Conservation (phyloP, 2,888 invertebrate species). For the Stenodema calcarata region DNA sequence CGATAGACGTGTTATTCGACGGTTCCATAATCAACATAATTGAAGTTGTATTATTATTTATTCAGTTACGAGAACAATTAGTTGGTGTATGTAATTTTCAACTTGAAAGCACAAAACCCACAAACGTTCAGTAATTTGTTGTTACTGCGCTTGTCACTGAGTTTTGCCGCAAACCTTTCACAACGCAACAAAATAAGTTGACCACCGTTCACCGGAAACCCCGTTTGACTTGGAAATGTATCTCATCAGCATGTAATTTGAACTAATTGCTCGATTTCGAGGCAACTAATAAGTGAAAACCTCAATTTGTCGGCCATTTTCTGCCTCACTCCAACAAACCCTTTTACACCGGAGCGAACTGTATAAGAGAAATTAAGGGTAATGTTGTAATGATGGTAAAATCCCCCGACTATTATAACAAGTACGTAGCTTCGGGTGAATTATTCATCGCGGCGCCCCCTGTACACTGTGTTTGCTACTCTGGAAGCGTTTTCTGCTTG, state of each 20-base stretch:
- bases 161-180: not conserved
- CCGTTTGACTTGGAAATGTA: not conserved
- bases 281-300: not conserved
- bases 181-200: not conserved
- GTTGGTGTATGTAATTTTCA: too few relatives aligned
- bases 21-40: too few relatives aligned
- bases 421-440: not conserved
- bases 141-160: not conserved
- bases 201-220: not conserved
- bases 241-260: not conserved
- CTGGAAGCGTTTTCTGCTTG: not conserved
- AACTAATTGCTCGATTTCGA: not conserved
- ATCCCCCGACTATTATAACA: not conserved
- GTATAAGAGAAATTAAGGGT: not conserved
- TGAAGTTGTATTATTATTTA: too few relatives aligned
- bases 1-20: too few relatives aligned
- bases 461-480: not conserved
- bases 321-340: not conserved
- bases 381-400: not conserved
- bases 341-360: too few relatives aligned
- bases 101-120: too few relatives aligned
- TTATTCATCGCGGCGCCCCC: not conserved
- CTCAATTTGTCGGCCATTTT: not conserved
- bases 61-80: too few relatives aligned
- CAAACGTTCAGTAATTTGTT: not conserved